Percentiles rank a stretch among this genome's conserved stretches.
Evolutionary conservation across 2,888 invertebrate species (phyloP).

Genomic region (Odontomyia ornata): DNA sequence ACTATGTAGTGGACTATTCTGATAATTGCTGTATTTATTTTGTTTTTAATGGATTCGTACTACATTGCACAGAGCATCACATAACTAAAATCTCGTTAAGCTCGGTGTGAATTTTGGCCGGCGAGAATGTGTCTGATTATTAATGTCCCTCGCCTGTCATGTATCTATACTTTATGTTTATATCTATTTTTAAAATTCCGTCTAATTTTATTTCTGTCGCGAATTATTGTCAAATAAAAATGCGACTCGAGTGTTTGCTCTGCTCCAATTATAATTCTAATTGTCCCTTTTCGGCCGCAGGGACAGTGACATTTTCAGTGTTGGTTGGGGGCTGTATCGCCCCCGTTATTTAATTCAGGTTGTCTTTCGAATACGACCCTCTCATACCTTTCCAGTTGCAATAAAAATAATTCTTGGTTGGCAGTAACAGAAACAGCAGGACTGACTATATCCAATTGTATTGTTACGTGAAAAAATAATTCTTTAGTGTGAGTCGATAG

Average conservation of each 20-base stretch:
- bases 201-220: neutral
- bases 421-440: neutral
- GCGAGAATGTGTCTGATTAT: neutral
- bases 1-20: neutral
- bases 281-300: neutral
- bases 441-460: neutral
- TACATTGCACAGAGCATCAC: no score
- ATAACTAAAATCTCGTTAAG: neutral
- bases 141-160: neutral
- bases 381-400: neutral
- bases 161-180: neutral
- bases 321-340: conserved; percentile 6
- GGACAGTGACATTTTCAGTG: neutral
- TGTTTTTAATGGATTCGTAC: no score
- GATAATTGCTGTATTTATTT: no score
- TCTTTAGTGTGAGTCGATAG: neutral
- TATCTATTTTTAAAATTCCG: conserved; percentile 22
- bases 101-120: neutral
- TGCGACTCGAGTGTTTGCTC: neutral
- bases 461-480: neutral
- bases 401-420: neutral
- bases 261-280: neutral
- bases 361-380: neutral
- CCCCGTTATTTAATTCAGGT: neutral
- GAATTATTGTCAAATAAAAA: conserved; percentile 1